phyloP scores from a whole-genome alignment of 2,888 invertebrate species.

The Nomada ruficornis region DNA sequence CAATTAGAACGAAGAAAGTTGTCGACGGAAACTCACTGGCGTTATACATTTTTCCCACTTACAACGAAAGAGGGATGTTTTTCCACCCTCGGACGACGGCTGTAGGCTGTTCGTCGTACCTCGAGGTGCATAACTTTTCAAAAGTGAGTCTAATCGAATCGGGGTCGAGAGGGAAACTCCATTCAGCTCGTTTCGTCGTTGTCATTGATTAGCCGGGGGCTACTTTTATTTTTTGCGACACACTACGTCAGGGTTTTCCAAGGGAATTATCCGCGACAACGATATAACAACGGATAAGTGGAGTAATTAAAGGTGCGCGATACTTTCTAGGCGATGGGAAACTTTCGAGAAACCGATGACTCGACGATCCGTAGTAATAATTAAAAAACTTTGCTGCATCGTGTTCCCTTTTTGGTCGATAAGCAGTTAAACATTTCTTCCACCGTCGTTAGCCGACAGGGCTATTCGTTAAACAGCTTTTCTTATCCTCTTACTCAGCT shows the following conservation, averaged over 20 bases:
- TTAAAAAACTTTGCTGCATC: constrained; percentile 43
- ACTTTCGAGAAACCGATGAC: constrained; percentile 22
- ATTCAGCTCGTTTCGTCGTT: constrained; percentile 46
- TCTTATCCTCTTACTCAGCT: neutral
- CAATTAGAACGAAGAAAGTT: constrained; percentile 18
- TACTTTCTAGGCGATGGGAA: constrained; percentile 22
- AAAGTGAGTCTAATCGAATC: constrained; percentile 21
- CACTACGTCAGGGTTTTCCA: constrained; percentile 39
- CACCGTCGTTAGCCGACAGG: neutral
- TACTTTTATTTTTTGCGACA: constrained; percentile 41
- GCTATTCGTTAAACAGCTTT: neutral
- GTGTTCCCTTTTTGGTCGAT: neutral
- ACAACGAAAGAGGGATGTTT: neutral
- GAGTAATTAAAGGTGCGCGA: constrained; percentile 63
- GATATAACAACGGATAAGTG: constrained; percentile 52
- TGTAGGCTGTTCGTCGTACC: too few species aligned
- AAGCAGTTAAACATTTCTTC: neutral
- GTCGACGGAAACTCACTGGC: constrained; percentile 1
- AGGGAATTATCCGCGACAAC: constrained; percentile 61
- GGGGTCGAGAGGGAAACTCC: constrained; percentile 15
- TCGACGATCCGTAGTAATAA: constrained; percentile 30
- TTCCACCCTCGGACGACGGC: too few species aligned
- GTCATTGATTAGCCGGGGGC: constrained; percentile 37
- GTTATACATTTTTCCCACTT: constrained; percentile 1
- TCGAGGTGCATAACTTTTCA: constrained; percentile 6